Conservation (phyloP, 1,140 invertebrate species). For the Temnothorax nylanderi region DNA sequence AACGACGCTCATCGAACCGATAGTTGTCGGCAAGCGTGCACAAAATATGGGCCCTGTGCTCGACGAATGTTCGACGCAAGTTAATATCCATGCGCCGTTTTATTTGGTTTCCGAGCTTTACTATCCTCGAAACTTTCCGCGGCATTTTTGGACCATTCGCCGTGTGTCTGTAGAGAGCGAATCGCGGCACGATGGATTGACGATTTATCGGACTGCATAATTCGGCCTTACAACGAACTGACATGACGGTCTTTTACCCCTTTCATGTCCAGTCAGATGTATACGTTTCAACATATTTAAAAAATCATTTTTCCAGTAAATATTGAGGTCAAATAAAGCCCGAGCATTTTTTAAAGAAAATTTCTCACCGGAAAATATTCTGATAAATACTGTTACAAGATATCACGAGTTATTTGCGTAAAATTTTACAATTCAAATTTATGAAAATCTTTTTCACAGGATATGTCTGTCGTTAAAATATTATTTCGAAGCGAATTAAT, state of each 20-base stretch:
- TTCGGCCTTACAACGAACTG: neutral
- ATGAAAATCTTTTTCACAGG: neutral
- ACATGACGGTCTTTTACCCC: neutral
- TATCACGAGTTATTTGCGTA: neutral
- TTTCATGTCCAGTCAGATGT: neutral
- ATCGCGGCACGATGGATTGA: neutral
- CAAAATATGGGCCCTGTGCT: too few species aligned
- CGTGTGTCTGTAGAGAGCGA: neutral
- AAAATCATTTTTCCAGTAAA: neutral
- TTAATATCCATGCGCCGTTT: slow-evolving; percentile 14
- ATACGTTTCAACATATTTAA: neutral
- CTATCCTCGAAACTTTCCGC: neutral
- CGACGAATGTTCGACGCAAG: neutral
- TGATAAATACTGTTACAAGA: neutral
- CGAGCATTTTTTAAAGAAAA: neutral
- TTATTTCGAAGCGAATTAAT: neutral
- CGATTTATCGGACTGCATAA: slow-evolving; percentile 2
- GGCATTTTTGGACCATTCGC: neutral
- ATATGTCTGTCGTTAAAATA: neutral
- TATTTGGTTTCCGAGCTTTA: neutral
- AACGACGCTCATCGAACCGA: too few species aligned
- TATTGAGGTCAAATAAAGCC: neutral
- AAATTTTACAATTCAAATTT: neutral
- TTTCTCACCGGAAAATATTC: neutral
- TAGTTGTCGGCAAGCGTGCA: too few species aligned